Base-by-base conservation (phyloP, 2,113 vertebrate species). In the Platycercus adscitus region DNA sequence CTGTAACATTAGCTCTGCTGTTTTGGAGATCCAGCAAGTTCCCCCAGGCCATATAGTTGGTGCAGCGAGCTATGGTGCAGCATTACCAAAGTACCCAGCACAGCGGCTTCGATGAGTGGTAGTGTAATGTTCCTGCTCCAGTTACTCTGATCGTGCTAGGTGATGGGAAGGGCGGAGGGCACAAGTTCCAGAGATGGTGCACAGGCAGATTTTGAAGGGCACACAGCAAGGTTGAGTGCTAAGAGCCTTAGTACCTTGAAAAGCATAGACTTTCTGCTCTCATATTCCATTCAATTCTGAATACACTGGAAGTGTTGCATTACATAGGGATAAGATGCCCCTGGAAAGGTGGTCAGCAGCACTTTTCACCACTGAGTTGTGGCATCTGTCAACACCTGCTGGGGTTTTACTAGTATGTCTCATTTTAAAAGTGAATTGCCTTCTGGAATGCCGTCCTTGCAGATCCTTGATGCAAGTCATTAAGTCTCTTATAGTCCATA, bases 231-330 rank as follows among this genome's bases (percentile, higher is more conserved):
- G 4, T 20, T 76, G 43, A 81, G 23, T 18, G 33, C 29, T 18
- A 35, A 3, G 33, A 81, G 33, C 56, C 49, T 10, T 7, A 24
- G 4, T 39, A 8, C 9, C 29, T 35, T n/a, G 65, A 52, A 79
- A 82, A 82, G 26, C 33, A 10, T 35, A 82, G 43, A 10, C 17
- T 89, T 94, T 29, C 35, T 87, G 56, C 39, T 92, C 23, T 79
- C 19, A 1, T 23, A 73, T 81, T 66, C 28, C 37, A 25, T 65
- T 92, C 35, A 53, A 1, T 70, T 84, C 70, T 26, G 18, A 81
- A 39, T 49, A 16, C 1, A 2, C 17, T 0, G 0, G 3, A 71
- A 79, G 33, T 39, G 23, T 82, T 82, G 44, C 35, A 6, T 89
- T 95, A 44, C 41, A 44, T 6, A 75, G 41, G 44, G 23, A 28